Conservation (phyloP, 2,797 vertebrate genomes). For the Sebastiscus tertius region DNA sequence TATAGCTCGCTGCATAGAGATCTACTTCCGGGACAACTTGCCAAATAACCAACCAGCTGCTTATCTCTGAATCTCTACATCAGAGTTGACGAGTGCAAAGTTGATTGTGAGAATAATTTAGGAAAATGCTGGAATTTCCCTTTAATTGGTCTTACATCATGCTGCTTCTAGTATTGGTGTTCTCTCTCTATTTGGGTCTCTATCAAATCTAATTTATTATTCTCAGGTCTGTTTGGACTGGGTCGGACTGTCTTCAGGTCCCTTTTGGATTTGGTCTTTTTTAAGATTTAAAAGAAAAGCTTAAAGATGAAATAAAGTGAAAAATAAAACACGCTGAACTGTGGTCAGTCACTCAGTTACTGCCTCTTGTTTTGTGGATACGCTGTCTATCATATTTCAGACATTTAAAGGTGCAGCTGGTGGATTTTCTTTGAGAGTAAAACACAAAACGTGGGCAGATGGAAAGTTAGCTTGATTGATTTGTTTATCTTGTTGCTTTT, state of each 20-base stretch:
- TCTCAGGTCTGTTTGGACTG: not conserved
- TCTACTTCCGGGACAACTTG: not conserved
- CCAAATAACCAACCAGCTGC: not conserved
- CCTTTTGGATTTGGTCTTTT: not conserved
- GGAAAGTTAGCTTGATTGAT: slow-evolving; percentile 16
- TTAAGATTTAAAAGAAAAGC: not conserved
- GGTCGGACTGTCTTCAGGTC: not conserved
- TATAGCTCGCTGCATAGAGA: not conserved
- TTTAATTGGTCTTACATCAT: not conserved
- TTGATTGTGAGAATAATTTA: not conserved
- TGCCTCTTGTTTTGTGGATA: not conserved
- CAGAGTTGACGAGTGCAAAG: too few relatives aligned
- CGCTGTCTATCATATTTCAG: not conserved
- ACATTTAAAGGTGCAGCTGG: slow-evolving; percentile 17
- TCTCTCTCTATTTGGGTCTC: not conserved
- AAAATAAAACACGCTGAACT: not conserved
- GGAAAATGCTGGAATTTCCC: not conserved
- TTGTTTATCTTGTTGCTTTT: slow-evolving; percentile 7
- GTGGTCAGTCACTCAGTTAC: not conserved
- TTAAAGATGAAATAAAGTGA: not conserved
- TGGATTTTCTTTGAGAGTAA: not conserved
- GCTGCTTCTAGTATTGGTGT: not conserved
- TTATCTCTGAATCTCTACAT: not conserved
- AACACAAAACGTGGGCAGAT: slow-evolving; percentile 30
- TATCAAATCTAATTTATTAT: not conserved